phyloP scores from a whole-genome alignment of 2,888 invertebrate species.

The Parochlus steinenii region DNA sequence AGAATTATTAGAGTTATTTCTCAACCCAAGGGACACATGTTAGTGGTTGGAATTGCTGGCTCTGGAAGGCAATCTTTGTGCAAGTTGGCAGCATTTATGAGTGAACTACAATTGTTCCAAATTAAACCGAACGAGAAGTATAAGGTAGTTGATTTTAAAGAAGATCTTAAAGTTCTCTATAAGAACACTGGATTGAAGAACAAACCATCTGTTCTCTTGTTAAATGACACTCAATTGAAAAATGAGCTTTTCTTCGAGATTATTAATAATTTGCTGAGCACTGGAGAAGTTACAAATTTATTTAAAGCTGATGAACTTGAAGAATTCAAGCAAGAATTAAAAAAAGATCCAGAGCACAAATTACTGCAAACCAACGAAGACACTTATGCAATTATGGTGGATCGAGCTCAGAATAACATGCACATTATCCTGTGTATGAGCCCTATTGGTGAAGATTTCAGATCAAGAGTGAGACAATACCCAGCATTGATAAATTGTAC shows the following conservation, averaged over 20 bases:
- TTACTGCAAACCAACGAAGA: conserved; percentile 46
- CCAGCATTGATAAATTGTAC: conserved; percentile 76
- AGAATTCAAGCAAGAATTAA: conserved; percentile 33
- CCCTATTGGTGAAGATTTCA: conserved; percentile 70
- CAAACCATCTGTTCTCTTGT: conserved; percentile 61
- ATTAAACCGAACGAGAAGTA: conserved; percentile 68
- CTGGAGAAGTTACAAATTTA: conserved; percentile 77
- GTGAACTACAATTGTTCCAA: conserved; percentile 60
- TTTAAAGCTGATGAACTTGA: conserved; percentile 79
- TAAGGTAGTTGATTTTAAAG: conserved; percentile 56
- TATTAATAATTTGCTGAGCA: conserved; percentile 73
- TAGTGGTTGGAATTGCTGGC: conserved; percentile 74
- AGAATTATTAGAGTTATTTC: conserved; percentile 70
- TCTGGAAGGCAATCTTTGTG: conserved; percentile 71
- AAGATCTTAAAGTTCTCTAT: conserved; percentile 65
- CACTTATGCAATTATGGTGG: conserved; percentile 59
- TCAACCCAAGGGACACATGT: conserved; percentile 66
- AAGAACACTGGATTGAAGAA: conserved; percentile 54
- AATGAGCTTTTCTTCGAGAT: conserved; percentile 77
- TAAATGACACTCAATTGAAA: conserved; percentile 71
- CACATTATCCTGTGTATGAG: conserved; percentile 77
- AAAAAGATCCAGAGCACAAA: conserved; percentile 29
- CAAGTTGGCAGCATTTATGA: conserved; percentile 60
- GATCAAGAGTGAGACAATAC: conserved; percentile 68
- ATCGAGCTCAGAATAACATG: conserved; percentile 55